Evolutionary conservation across 2,797 vertebrate genomes (phyloP), one percentile per base, ranked within the genome.

Genomic region (Notoglanidium macrostoma): DNA sequence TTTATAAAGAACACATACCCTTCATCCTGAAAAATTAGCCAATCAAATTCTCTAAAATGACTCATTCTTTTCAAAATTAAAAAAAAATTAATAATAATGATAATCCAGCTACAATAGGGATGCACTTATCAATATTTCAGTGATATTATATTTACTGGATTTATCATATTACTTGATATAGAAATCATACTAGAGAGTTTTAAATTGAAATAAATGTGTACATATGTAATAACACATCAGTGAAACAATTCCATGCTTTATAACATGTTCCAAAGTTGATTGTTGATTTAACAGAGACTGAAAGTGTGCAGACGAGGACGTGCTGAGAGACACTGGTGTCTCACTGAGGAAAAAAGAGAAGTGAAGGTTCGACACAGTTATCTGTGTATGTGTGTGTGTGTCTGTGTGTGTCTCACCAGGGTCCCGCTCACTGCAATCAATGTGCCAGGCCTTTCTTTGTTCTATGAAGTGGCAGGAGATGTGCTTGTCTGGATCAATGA

Each of bases 401-500:
- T 44, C 35, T 72, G 70, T 73, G 70, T 73, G 70, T 46, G 19
- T 46, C 14, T 15, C 73, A 65, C 77, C 32, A 55, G 87, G 86
- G 87, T 55, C 70, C 85, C 72, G 59, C 85, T 85, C 79, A 51
- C 85, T 79, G 70, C 72, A 90, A 87, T 90, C 89, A 85, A 84
- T 90, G 85, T 87, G 83, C 82, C 78, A 83, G 78, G 83, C n/a
- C n/a, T n/a, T n/a, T 40, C 65, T 73, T 81, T 67, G 63, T 88
- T 88, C 86, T 88, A 35, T 83, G 78, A 85, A 80, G 79, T 87
- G 84, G 73, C 83, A 81, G 84, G 84, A 80, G 86, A 84, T 86
- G 86, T 86, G 86, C 74, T 89, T 86, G 84, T 85, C 84, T 80
- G 86, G 80, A 87, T 89, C 86, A 89, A 84, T 89, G 89, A 86